Evolutionary conservation across 2,888 invertebrate species (phyloP), one percentile per base, ranked within the genome.

Genomic region (Tenthredo amoena): DNA sequence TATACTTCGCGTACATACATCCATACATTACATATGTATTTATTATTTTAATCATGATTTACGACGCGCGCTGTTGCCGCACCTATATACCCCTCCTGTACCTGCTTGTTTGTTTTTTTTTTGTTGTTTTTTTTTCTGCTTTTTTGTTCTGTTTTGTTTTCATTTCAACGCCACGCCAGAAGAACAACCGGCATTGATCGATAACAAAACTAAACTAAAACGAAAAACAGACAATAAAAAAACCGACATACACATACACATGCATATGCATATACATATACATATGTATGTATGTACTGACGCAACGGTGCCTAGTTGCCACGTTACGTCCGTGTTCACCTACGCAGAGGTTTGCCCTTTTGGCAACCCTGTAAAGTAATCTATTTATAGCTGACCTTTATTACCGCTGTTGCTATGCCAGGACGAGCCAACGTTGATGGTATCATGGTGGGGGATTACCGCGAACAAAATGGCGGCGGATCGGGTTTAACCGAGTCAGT

Each of bases 31-130:
- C 91, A 90, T 91, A 90, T 91, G 89, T 91, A 92, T 92, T 93
- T 93, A 93, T 92, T 93, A 93, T 92, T 93, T 92, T 92, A 93
- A 93, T 92, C 91, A 91, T 93, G 92, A 93, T 93, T 93, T 92
- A 93, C 91, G 91, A 89, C 47, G 86, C 93, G 87, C 93, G 87
- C 85, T 88, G 93, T 93, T 93, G 93, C 93, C 93, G 88, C 93
- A 88, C n/a, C 74, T 31, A 34, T 43, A 34, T 68, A 74, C 43
- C 74, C 74, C 40, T 43, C 74, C 72, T 74, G 12, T 43, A 40
- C 43, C 74, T 43, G n/a, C 21, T 34, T 21, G 58, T 26, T 81
- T 26, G 37, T 81, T 40, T 31, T 12, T n/a, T 58, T 65, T 65
- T 12, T 83, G 1, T 47, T 71, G 9, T 68, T 47, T n/a, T 34